Percentiles rank a stretch among this genome's conserved stretches.
Conservation (phyloP, 2,113 vertebrate genomes). For the Mungos mungo region DNA sequence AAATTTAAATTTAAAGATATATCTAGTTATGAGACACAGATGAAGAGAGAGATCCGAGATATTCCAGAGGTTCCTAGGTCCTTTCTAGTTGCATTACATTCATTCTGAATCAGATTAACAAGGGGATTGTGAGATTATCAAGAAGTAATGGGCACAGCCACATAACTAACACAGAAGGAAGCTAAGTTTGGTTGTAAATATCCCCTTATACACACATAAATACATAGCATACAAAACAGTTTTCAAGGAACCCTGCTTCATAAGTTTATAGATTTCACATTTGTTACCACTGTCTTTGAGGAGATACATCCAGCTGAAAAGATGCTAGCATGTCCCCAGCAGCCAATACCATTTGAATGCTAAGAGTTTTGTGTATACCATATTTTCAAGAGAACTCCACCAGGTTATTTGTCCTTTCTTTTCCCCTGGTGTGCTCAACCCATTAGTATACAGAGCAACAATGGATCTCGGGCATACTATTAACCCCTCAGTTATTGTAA, state of each 20-base stretch:
- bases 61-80: rapidly evolving
- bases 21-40: background rate
- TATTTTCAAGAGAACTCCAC: background rate
- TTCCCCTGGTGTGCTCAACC: background rate
- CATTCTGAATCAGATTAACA: background rate
- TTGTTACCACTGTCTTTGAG: background rate
- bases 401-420: background rate
- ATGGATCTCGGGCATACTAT: background rate
- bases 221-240: rapidly evolving
- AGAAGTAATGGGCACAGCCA: background rate
- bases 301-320: background rate
- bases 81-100: background rate
- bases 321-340: background rate
- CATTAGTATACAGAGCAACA: background rate
- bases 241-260: background rate
- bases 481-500: background rate
- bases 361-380: background rate
- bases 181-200: no score
- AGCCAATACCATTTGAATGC: background rate
- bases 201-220: background rate
- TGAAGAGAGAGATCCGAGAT: no score
- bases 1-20: background rate
- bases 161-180: background rate
- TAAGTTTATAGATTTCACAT: background rate
- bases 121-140: background rate